Conservation (phyloP, 2,113 vertebrate species). For the Protobothrops mucrosquamatus region DNA sequence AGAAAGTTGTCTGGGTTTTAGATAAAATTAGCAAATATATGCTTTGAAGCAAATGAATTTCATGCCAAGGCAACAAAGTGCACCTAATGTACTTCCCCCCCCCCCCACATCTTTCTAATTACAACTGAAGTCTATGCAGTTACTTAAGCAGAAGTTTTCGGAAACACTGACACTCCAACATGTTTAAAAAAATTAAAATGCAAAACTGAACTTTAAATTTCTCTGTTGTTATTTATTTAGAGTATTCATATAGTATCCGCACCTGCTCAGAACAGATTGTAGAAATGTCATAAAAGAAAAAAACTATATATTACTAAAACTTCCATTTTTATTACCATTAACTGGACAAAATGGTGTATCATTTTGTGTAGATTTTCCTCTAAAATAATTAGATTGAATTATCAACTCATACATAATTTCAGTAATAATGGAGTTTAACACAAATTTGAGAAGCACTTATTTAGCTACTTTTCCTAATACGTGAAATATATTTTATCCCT, state of each 20-base stretch:
- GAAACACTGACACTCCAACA: neutral
- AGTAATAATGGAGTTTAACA: neutral
- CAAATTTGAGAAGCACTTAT: neutral
- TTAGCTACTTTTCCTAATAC: neutral
- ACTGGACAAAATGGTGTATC: neutral
- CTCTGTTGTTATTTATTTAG: neutral
- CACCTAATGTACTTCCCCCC: neutral
- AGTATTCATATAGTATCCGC: neutral
- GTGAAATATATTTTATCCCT: neutral
- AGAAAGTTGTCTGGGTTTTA: neutral
- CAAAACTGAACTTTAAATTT: neutral
- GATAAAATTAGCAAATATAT: conserved; percentile 7
- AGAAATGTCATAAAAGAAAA: neutral
- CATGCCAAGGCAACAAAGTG: conserved; percentile 3
- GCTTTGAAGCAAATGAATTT: neutral
- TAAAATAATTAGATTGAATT: neutral
- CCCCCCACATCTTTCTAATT: neutral
- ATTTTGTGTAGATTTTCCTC: neutral
- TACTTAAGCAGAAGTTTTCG: neutral
- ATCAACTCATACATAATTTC: neutral
- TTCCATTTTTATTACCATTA: neutral
- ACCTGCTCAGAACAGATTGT: neutral
- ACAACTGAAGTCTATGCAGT: neutral
- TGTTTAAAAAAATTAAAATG: too few relatives aligned
- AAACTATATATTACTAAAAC: neutral